Base-by-base conservation (phyloP, 1,140 invertebrate species). In the Pentalonia nigronervosa region DNA sequence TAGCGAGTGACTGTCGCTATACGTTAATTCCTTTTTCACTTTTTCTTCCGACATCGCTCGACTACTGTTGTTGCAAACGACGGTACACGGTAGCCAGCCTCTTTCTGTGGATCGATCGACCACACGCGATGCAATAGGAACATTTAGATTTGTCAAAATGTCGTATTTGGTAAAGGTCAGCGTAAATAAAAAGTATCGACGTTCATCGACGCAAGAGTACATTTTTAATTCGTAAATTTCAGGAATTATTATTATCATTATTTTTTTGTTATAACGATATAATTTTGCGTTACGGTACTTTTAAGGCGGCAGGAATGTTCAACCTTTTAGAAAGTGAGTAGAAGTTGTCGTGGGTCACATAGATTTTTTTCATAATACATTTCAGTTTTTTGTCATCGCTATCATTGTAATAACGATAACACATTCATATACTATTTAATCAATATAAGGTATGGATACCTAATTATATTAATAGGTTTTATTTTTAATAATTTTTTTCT, bases 21-120 rank as follows among this genome's bases (percentile, higher is more conserved):
- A 48, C 25, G 47, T 87, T 87, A 48, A 87, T 87, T 48, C 86
- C 17, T 87, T 87, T 47, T 41, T 87, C n/a, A 48, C 86, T 87
- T n/a, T 87, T 48, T 48, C 41, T 25, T 87, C 86, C 25, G 11
- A n/a, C 86, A 23, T 48, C 41, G 41, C 41, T 41, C 47, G 45
- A 87, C 86, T 87, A 87, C 86, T 47, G 86, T 53, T 53, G 20
- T 53, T 21, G 2, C 14, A 34, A 1, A 76, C 14, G 21, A 76
- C 11, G n/a, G 23, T 84, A 45, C 4, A 84, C 83, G 23, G 83
- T 84, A 84, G 83, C 83, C 23, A 45, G 23, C 41, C 21, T 45
- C 36, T 41, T 21, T 41, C 83, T 30, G 36, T 25, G 41, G 83
- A 84, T 41, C 23, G 83, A 84, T 41, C 23, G 60, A 30, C 25